phyloP scores from a whole-genome alignment of 2,888 invertebrate species.

The Dryobotodes eremita region DNA sequence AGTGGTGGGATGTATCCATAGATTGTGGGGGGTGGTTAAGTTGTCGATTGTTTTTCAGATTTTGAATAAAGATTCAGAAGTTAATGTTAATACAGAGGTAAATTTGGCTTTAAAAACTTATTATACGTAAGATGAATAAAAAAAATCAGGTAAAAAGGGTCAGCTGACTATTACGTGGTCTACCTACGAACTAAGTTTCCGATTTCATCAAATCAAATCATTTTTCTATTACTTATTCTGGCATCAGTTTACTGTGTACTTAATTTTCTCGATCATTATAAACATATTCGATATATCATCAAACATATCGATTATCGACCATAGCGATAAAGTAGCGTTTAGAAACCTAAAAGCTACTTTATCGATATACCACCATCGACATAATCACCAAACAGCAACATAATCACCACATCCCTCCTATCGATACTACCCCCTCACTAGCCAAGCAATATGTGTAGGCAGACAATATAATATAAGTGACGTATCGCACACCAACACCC shows the following conservation, averaged over 20 bases:
- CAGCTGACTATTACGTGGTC: too few relatives aligned
- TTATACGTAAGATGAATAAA: too few relatives aligned
- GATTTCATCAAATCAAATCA: too few relatives aligned
- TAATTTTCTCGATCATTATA: background rate
- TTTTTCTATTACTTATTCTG: too few relatives aligned
- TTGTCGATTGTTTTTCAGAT: conserved; percentile 7
- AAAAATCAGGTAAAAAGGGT: background rate
- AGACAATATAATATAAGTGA: conserved; percentile 89
- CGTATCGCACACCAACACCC: conserved; percentile 90
- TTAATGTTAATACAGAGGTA: background rate
- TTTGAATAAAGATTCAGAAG: background rate
- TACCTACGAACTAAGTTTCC: background rate
- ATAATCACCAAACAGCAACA: background rate
- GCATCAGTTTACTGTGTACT: too few relatives aligned
- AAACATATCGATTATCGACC: too few relatives aligned
- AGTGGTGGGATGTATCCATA: conserved; percentile 77
- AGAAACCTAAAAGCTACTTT: background rate
- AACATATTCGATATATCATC: too few relatives aligned
- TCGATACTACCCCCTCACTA: conserved; percentile 81
- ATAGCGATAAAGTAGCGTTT: too few relatives aligned
- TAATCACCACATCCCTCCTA: conserved; percentile 38
- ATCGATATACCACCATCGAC: conserved; percentile 17
- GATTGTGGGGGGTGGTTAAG: conserved; percentile 36
- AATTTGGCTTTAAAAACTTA: background rate
- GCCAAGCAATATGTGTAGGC: conserved; percentile 86